A percentile compares a stretch with the other conserved stretches of the same genome.
phyloP scores from a whole-genome alignment of 2,113 vertebrate species.

The Lonchura striata region DNA sequence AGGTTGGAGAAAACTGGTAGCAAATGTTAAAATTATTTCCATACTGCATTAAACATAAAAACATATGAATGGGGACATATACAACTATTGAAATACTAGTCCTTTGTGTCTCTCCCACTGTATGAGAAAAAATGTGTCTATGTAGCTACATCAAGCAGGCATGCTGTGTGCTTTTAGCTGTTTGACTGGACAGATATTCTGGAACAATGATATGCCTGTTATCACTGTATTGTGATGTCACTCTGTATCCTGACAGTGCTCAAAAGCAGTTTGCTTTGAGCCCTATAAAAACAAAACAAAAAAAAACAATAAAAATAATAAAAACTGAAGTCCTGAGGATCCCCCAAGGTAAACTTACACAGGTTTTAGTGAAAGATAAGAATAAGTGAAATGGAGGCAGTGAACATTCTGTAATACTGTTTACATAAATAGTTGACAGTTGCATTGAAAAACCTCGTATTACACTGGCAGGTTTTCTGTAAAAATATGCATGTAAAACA shows the following conservation, averaged over 20 bases:
- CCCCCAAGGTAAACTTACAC: background rate
- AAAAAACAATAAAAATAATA: background rate
- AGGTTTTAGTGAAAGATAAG: background rate
- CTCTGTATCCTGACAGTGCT: background rate
- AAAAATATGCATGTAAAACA: background rate
- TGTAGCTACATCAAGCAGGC: background rate
- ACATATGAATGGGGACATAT: background rate
- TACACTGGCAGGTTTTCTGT: background rate
- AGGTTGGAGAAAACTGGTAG: background rate
- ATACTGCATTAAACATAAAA: background rate
- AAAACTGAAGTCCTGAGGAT: background rate
- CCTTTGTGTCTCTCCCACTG: background rate
- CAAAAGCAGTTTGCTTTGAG: background rate
- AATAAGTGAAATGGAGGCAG: background rate
- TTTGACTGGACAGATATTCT: background rate
- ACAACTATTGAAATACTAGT: background rate
- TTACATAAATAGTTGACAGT: background rate
- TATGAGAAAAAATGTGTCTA: background rate
- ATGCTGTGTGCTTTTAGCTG: background rate
- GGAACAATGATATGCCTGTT: background rate
- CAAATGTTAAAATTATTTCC: background rate
- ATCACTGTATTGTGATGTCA: background rate
- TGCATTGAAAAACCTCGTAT: background rate
- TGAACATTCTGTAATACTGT: background rate
- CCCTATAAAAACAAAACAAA: background rate